Evolutionary conservation across 1,140 invertebrate genomes (phyloP), one percentile per base, ranked within the genome.

Genomic region (Drosophila auraria): DNA sequence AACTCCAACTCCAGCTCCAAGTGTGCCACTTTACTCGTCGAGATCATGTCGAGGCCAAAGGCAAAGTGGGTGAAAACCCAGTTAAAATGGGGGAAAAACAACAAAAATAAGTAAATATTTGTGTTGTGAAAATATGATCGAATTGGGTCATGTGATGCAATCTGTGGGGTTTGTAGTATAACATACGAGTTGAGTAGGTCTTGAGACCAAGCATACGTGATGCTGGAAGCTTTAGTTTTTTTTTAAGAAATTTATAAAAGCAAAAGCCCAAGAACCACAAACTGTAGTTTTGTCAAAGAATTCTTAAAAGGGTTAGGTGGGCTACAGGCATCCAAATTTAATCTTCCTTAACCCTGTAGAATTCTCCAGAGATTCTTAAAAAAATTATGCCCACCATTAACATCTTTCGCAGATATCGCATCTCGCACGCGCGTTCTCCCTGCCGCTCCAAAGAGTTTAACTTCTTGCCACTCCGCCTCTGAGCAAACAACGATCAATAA

Each of bases 21-120:
- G 82, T 84, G 82, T 84, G 82, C 82, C 78, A 84, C 78, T 86
- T 84, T 61, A 42, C 47, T 45, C 2, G 45, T 23, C 38, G 69
- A 73, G 71, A 73, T 61, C 69, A 73, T 73, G 69, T 74, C 71
- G 68, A 73, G 71, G 71, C 71, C 71, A 74, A 74, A 73, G 71
- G 69, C 71, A 74, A 74, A 73, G 47, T 61, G 71, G 71, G 56
- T 53, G 56, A 74, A 74, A 74, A 73, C 9, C 51, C 53, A 59
- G 51, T 7, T 20, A 70, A 70, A 58, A 58, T 14, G 23, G 30
- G 15, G 51, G 27, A 53, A 61, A 64, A 45, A 54, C 20, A 20
- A 20, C 20, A 20, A 20, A 54, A 70, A 71, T 58, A 73, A 73
- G 68, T 73, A 54, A 61, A 73, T 61, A 73, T 73, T 73, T 73